Evolutionary conservation across 2,888 invertebrate genomes (phyloP).

Genomic region (Isotomurus palustris): DNA sequence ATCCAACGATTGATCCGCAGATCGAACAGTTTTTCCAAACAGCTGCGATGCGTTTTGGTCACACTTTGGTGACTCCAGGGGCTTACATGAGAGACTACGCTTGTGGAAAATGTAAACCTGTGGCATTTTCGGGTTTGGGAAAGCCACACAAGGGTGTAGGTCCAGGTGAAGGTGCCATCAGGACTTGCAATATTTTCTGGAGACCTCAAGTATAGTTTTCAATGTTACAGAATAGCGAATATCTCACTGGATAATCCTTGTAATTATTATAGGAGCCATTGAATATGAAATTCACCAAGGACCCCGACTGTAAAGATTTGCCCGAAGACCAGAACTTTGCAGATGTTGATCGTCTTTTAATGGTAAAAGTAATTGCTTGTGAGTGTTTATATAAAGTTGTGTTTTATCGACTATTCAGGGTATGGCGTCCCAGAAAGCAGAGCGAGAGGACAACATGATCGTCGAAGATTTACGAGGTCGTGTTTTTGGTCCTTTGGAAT

Average conservation of each 20-base stretch:
- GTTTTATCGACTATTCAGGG: constrained; percentile 11
- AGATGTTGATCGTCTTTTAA: constrained; percentile 55
- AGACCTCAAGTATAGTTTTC: constrained; percentile 51
- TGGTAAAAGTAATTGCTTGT: constrained; percentile 50
- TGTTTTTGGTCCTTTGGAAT: constrained; percentile 59
- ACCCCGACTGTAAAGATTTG: constrained; percentile 10
- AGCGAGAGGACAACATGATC: constrained; percentile 57
- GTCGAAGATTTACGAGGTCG: constrained; percentile 58
- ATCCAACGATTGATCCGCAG: constrained; percentile 54
- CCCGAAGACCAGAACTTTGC: constrained; percentile 45
- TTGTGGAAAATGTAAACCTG: constrained; percentile 49
- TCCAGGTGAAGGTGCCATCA: constrained; percentile 47
- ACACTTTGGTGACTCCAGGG: constrained; percentile 57
- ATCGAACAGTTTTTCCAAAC: constrained; percentile 60
- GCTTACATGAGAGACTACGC: constrained; percentile 54
- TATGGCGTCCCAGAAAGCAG: constrained; percentile 49
- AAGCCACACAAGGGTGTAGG: background rate
- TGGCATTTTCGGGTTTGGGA: constrained; percentile 36
- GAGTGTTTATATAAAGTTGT: constrained; percentile 49
- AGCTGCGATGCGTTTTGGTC: constrained; percentile 55
- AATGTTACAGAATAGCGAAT: background rate
- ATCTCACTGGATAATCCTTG: background rate
- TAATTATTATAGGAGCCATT: constrained; percentile 35
- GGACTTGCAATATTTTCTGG: constrained; percentile 58
- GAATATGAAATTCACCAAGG: constrained; percentile 17